Conservation (phyloP, 1,140 invertebrate genomes). For the Drosophila varians region DNA sequence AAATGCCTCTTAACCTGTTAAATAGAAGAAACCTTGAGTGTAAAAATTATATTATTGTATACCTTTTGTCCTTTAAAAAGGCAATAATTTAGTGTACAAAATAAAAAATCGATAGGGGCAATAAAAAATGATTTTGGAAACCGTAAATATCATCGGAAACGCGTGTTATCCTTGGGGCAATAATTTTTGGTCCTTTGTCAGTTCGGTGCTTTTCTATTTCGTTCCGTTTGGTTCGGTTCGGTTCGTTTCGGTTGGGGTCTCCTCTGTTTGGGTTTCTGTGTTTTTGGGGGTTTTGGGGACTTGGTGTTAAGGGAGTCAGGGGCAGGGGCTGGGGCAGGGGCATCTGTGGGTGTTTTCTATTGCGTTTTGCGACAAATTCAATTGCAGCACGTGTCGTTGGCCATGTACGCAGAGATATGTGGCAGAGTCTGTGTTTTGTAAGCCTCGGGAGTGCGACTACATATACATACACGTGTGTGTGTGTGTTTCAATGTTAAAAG, state of each 20-base stretch:
- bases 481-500: constrained; percentile 57
- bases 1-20: too few relatives aligned
- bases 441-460: constrained; percentile 22
- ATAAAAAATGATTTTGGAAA: not conserved
- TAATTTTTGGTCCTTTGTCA: constrained; percentile 18
- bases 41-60: too few relatives aligned
- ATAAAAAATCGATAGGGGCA: not conserved
- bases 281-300: not conserved
- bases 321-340: too few relatives aligned
- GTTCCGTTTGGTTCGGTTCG: constrained; percentile 7
- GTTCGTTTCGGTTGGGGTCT: not conserved
- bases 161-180: constrained; percentile 12
- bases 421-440: constrained; percentile 26
- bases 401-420: constrained; percentile 58
- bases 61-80: not conserved
- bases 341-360: constrained; percentile 72
- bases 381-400: constrained; percentile 76
- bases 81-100: not conserved
- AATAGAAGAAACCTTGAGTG: too few relatives aligned
- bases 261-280: not conserved
- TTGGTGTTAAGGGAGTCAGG: not conserved
- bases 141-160: constrained; percentile 27
- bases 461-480: constrained; percentile 3
- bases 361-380: constrained; percentile 77
- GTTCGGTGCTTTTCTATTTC: constrained; percentile 16